phyloP scores from a whole-genome alignment of 1,140 invertebrate genomes.

The Brachystomella parvula region DNA sequence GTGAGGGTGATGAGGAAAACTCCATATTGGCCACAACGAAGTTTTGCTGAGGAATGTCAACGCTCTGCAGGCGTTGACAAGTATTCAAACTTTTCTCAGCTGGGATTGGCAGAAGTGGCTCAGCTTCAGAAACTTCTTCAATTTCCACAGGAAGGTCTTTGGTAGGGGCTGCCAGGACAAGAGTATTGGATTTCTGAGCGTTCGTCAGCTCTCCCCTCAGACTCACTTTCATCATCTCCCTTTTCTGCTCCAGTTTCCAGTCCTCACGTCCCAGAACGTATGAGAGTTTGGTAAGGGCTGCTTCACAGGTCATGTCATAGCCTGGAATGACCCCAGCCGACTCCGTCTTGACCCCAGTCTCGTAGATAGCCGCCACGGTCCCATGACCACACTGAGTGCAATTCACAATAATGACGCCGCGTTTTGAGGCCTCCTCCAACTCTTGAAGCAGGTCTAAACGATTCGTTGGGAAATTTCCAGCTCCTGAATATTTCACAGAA shows the following conservation, averaged over 20 bases:
- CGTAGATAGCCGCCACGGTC: slow-evolving; percentile 63
- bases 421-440: slow-evolving; percentile 59
- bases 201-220: slow-evolving; percentile 59
- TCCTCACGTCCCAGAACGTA: slow-evolving; percentile 81
- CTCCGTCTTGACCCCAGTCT: slow-evolving; percentile 62
- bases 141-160: no score
- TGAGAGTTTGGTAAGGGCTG: slow-evolving; percentile 80
- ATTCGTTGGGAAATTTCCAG: slow-evolving; percentile 83
- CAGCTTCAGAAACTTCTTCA: no score
- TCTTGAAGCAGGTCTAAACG: slow-evolving; percentile 70
- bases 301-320: slow-evolving; percentile 91
- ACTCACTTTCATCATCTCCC: slow-evolving; percentile 70
- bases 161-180: background rate
- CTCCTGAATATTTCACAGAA: slow-evolving; percentile 44
- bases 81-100: no score
- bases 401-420: slow-evolving; percentile 85
- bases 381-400: slow-evolving; percentile 81
- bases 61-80: no score
- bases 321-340: slow-evolving; percentile 64
- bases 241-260: slow-evolving; percentile 64
- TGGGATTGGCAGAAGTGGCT: no score
- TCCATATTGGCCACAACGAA: no score
- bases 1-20: no score
- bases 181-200: background rate
- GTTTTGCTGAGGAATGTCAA: no score